Conservation (phyloP, 2,797 vertebrate genomes). For the Diplodus puntazzo region DNA sequence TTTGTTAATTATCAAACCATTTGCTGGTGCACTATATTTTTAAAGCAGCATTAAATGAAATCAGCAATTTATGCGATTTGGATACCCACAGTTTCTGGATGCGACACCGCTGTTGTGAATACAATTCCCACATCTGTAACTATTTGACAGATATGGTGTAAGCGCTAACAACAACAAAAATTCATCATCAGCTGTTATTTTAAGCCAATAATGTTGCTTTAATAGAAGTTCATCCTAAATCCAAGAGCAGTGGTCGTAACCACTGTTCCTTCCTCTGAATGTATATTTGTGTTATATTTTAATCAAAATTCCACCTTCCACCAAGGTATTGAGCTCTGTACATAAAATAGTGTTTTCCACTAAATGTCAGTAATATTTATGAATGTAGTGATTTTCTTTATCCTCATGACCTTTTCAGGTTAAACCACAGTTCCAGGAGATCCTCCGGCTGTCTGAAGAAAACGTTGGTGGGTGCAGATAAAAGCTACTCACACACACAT, state of each 20-base stretch:
- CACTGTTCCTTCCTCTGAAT: not conserved
- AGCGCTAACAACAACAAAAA: too few species aligned
- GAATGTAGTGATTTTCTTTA: conserved; percentile 10
- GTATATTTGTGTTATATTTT: not conserved
- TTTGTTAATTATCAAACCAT: too few species aligned
- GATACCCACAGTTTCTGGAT: too few species aligned
- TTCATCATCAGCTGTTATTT: too few species aligned
- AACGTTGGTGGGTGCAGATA: conserved; percentile 91
- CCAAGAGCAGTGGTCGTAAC: not conserved
- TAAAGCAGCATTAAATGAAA: too few species aligned
- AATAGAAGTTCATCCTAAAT: not conserved
- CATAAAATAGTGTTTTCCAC: not conserved
- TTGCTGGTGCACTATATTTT: too few species aligned
- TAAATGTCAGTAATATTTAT: conserved; percentile 1
- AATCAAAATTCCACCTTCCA: not conserved
- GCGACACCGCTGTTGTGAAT: too few species aligned
- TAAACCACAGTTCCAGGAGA: conserved; percentile 99
- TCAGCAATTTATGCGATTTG: too few species aligned
- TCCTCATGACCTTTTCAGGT: conserved; percentile 83
- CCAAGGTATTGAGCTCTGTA: not conserved
- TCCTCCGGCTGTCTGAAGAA: conserved; percentile 97
- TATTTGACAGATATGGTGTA: too few species aligned
- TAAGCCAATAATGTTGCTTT: too few species aligned
- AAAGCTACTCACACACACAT: conserved; percentile 24
- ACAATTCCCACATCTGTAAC: too few species aligned